Base-by-base conservation (phyloP, 2,888 invertebrate species). In the Acleris laterana region DNA sequence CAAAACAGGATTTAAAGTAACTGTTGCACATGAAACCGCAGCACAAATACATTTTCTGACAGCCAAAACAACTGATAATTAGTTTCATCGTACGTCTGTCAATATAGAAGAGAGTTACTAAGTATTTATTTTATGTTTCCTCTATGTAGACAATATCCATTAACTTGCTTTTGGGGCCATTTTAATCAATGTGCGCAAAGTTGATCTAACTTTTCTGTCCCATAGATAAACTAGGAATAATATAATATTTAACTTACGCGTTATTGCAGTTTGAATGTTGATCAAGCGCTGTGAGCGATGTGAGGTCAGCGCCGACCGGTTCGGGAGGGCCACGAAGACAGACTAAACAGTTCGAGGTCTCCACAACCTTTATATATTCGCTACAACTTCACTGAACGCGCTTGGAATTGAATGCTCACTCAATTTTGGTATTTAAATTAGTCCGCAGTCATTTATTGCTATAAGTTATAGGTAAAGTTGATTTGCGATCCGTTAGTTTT, bases 271-370 rank as follows among this genome's bases (percentile, higher is more conserved):
- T 69, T 62, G 63, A 46, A 46, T 62, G 69, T 65, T 46, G 63
- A 58, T 20, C 38, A 53, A 38, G 38, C 38, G 13, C 38, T 13
- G 46, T 57, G 72, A 51, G 63, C 68, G 53, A 69, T 63, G 55
- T 69, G 71, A 77, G 79, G 84, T 82, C 78, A 80, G 72, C 71
- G 73, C 73, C 90, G 87, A 88, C 90, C 86, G 87, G 83, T 87
- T 82, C 79, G 77, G 73, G 79, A 81, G 77, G 81, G 79, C 80
- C 81, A 82, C 82, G 78, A 75, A 74, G 79, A 80, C 83, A 82
- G 84, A 92, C 91, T 92, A 89, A 90, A 86, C 88, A 80, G 84
- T 84, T 83, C 82, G 87, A 85, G 84, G 85, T 83, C 86, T 86
- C 77, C 68, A 71, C 74, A 81, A 77, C 79, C 85, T 86, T 89